These are phyloP conservation scores for Pempheris klunzingeri DNA, from an alignment of 2,797 vertebrate species.

Conservation along the genomic window DNA sequence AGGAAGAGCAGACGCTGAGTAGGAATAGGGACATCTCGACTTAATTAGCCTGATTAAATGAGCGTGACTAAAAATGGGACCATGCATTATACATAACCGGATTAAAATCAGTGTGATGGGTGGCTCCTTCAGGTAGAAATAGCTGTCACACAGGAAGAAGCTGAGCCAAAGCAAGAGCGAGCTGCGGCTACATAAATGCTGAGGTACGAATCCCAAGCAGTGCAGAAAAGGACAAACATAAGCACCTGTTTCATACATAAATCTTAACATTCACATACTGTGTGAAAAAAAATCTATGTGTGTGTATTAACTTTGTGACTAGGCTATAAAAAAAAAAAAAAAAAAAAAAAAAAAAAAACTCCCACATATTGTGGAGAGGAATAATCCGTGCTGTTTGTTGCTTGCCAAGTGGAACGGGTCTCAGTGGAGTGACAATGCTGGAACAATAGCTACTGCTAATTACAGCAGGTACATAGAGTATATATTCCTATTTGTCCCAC, in stretches of 20 bases:
- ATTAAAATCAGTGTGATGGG: slow-evolving; percentile 45
- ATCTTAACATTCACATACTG: not conserved
- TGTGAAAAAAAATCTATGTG: slow-evolving; percentile 9
- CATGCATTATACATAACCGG: slow-evolving; percentile 62
- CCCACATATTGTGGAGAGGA: slow-evolving; percentile 36
- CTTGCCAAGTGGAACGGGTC: slow-evolving; percentile 75
- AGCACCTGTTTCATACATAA: slow-evolving; percentile 31
- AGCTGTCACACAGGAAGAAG: slow-evolving; percentile 26
- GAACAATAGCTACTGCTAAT: slow-evolving; percentile 75
- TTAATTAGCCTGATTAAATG: slow-evolving; percentile 69
- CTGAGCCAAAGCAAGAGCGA: slow-evolving; percentile 22
- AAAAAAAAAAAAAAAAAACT: slow-evolving; percentile 30
- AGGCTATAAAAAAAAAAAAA: slow-evolving; percentile 25
- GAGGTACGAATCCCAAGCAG: not conserved
- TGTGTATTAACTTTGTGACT: slow-evolving; percentile 7
- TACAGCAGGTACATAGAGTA: slow-evolving; percentile 70
- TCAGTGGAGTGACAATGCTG: slow-evolving; percentile 65
- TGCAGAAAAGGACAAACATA: slow-evolving; percentile 20
- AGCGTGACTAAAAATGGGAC: slow-evolving; percentile 64
- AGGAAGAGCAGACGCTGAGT: slow-evolving; percentile 32
- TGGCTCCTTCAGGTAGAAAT: slow-evolving; percentile 34
- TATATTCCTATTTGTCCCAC: slow-evolving; percentile 51
- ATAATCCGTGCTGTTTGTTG: slow-evolving; percentile 61
- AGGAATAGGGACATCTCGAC: slow-evolving; percentile 55
- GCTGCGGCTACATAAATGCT: slow-evolving; percentile 12